These are phyloP conservation scores for Cyrtorhinus lividipennis DNA, from an alignment of 1,140 invertebrate genomes.

Conservation along the genomic window DNA sequence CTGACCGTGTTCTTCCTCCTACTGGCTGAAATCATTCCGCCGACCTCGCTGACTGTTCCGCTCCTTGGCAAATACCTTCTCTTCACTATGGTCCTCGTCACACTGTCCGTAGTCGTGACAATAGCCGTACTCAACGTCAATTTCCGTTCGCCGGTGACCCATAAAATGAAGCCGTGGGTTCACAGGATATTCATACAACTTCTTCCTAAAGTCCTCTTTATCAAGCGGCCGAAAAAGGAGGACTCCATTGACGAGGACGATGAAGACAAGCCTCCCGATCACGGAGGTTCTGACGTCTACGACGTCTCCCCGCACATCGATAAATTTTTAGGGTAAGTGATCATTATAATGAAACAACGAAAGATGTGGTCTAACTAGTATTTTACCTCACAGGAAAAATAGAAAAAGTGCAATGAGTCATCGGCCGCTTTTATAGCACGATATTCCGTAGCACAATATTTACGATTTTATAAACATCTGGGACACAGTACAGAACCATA, in stretches of 20 bases:
- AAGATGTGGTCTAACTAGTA: constrained; percentile 28
- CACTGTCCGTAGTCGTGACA: constrained; percentile 92
- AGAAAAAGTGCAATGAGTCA: too few relatives aligned
- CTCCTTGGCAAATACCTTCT: constrained; percentile 95
- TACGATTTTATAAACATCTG: too few relatives aligned
- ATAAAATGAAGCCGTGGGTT: constrained; percentile 85
- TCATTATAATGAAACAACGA: too few relatives aligned
- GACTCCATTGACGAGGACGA: constrained; percentile 44
- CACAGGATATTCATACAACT: constrained; percentile 74
- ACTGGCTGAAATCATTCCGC: constrained; percentile 95
- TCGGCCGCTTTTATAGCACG: too few relatives aligned
- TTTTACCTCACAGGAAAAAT: background rate
- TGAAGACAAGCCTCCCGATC: constrained; percentile 41
- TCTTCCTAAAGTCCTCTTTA: constrained; percentile 70
- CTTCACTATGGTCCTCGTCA: constrained; percentile 99
- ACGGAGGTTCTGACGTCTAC: constrained; percentile 49
- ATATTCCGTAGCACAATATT: too few relatives aligned
- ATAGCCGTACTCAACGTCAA: constrained; percentile 97
- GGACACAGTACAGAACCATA: too few relatives aligned
- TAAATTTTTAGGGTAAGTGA: constrained; percentile 45
- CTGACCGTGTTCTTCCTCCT: constrained; percentile 98
- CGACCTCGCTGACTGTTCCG: constrained; percentile 95
- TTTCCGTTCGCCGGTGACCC: constrained; percentile 94
- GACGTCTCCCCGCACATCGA: constrained; percentile 53
- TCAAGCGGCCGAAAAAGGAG: constrained; percentile 64